Evolutionary conservation across 2,113 vertebrate species (phyloP).

Genomic region (Mesoclemmys tuberculata): DNA sequence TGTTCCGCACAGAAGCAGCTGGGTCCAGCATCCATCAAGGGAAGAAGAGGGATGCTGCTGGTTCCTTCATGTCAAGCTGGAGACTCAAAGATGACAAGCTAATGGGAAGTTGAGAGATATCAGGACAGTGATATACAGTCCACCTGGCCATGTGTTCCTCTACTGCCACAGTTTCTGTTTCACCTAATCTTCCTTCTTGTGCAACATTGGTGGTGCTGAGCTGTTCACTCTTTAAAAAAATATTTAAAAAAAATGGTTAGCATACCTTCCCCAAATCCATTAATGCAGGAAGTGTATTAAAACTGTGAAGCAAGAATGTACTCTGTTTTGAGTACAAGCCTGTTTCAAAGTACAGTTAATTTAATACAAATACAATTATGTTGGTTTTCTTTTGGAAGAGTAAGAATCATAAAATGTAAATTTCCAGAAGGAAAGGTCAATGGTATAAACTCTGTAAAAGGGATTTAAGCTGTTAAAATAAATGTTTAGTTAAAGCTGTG

Average conservation of each 20-base stretch:
- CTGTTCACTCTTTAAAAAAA: neutral
- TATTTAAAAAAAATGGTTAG: no score
- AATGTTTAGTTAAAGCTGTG: neutral
- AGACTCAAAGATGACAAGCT: neutral
- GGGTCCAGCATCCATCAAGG: neutral
- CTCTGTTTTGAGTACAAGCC: neutral
- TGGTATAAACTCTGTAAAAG: neutral
- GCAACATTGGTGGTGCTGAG: neutral
- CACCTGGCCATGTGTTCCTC: no score
- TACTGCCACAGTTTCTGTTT: neutral
- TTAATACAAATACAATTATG: neutral
- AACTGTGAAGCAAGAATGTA: neutral
- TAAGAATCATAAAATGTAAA: neutral
- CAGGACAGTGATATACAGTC: neutral
- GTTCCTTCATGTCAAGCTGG: neutral
- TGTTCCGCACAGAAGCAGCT: neutral
- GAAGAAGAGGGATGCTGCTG: neutral
- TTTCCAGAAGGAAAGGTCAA: conserved; percentile 19
- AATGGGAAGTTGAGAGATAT: neutral
- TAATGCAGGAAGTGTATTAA: neutral
- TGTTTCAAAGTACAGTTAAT: neutral
- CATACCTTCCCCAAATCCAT: neutral
- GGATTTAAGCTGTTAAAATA: neutral
- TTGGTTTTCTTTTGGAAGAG: neutral
- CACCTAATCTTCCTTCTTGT: neutral